A percentile compares a stretch with the other conserved stretches of the same genome.
Evolutionary conservation across 2,888 invertebrate species (phyloP).

Genomic region (Actias luna): DNA sequence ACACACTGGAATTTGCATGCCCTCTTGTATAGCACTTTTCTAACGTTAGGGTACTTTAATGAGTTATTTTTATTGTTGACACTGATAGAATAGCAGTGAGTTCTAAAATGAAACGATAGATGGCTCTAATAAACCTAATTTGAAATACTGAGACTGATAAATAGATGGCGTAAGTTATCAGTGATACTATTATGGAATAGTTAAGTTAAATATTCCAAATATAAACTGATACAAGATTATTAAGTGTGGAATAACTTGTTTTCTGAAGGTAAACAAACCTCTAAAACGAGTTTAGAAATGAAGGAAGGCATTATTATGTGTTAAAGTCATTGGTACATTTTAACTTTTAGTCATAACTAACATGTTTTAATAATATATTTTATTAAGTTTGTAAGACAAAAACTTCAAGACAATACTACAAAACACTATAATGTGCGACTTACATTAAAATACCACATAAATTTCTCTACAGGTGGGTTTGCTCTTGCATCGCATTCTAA

Average conservation of each 20-base stretch:
- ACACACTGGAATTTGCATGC: not conserved
- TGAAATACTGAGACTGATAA: not conserved
- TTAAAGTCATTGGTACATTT: too few species aligned
- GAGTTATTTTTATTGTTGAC: not conserved
- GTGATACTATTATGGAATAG: not conserved
- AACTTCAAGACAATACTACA: too few species aligned
- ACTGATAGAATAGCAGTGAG: not conserved
- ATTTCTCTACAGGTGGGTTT: constrained; percentile 68
- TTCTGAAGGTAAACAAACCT: not conserved
- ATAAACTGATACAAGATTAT: not conserved
- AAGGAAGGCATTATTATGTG: not conserved
- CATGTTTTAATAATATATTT: too few species aligned
- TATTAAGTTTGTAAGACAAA: too few species aligned
- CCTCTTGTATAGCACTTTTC: not conserved
- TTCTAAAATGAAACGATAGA: not conserved
- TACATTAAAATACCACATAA: constrained; percentile 74
- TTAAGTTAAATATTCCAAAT: not conserved
- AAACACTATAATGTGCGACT: constrained; percentile 39
- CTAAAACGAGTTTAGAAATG: not conserved
- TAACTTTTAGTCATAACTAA: too few species aligned
- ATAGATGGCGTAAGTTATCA: not conserved
- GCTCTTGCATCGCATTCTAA: constrained; percentile 70
- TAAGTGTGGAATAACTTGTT: not conserved
- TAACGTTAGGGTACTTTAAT: not conserved
- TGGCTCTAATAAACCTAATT: not conserved